phyloP scores from a whole-genome alignment of 35 echinoderm and acorn worm genomes.

The Nesometra sesokonis region DNA sequence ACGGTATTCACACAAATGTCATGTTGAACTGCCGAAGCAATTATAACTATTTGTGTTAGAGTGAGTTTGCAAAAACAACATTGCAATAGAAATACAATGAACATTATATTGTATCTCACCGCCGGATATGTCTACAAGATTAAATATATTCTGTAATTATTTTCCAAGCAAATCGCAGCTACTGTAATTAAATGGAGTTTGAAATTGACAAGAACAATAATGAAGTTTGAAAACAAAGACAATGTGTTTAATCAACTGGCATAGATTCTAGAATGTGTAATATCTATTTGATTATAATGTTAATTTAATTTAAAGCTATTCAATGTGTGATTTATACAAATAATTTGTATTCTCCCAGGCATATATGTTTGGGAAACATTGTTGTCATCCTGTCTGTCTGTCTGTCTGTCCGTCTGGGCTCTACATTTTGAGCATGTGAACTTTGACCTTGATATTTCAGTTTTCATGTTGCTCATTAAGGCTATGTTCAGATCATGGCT shows the following conservation, averaged over 20 bases:
- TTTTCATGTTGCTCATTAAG: no score
- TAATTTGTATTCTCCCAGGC: no score
- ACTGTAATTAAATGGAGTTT: neutral
- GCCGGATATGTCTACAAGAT: neutral
- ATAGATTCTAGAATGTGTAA: neutral
- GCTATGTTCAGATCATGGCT: no score
- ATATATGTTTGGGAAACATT: no score
- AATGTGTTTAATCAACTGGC: neutral
- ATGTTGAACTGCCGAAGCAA: neutral
- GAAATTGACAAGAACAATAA: neutral
- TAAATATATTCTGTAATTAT: neutral
- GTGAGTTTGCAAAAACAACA: neutral
- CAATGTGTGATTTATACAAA: no score
- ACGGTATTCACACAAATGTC: neutral
- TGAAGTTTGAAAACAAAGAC: neutral
- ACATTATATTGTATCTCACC: neutral
- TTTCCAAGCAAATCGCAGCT: neutral
- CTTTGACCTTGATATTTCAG: no score
- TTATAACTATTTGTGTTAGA: neutral
- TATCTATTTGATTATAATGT: neutral
- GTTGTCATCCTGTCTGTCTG: no score
- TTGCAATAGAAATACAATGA: neutral
- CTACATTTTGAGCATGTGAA: no score
- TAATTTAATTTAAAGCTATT: no score
- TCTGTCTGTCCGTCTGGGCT: no score